These are phyloP conservation scores for Rhea pennata DNA, from an alignment of 2,113 vertebrate species.

Conservation along the genomic window DNA sequence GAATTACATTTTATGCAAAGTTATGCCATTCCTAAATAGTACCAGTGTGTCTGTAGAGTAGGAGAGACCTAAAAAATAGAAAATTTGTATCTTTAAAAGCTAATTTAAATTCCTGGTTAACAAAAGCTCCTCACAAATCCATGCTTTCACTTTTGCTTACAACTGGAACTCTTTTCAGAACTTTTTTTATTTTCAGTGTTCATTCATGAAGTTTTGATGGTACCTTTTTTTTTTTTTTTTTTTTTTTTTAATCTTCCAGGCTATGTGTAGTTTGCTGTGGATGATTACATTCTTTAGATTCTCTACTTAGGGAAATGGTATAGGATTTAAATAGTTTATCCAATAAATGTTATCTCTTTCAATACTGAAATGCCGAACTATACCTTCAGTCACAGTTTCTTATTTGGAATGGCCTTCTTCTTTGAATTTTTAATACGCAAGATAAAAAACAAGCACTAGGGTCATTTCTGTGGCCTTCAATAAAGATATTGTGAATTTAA, in stretches of 20 bases:
- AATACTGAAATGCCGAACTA: background rate
- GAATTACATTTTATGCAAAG: background rate
- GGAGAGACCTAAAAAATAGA: background rate
- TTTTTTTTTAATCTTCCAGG: fast-evolving
- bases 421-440: background rate
- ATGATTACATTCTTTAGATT: background rate
- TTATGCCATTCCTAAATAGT: background rate
- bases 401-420: background rate
- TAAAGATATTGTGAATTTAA: background rate
- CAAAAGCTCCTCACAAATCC: background rate
- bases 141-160: background rate
- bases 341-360: background rate
- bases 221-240: fast-evolving
- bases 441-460: background rate
- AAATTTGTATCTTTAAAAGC: background rate
- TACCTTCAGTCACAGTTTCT: background rate
- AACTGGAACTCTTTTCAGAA: background rate
- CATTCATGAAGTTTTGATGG: background rate
- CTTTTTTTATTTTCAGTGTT: background rate
- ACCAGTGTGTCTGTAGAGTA: background rate
- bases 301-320: background rate
- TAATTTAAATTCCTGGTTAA: background rate
- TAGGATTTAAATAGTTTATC: background rate
- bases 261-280: background rate
- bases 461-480: background rate